Conservation (phyloP, 2,888 invertebrate species). For the Lomographa bimaculata region DNA sequence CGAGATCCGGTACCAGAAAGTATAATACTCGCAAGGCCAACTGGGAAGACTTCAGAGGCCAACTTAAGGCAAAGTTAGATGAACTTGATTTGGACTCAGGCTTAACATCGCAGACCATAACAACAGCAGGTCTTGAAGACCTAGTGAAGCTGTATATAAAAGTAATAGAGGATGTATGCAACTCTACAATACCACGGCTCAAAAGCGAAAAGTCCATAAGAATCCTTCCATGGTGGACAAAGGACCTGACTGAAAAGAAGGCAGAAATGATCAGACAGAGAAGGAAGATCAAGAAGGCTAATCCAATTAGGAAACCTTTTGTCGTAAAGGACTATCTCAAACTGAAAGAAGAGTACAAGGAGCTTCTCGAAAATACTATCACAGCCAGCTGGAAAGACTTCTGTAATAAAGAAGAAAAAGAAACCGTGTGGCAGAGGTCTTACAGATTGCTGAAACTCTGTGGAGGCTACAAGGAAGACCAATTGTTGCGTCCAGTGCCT, state of each 20-base stretch:
- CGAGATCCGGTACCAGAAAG: too few species aligned
- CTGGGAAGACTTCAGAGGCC: too few species aligned
- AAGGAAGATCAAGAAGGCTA: background rate
- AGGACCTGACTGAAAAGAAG: background rate
- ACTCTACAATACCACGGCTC: background rate
- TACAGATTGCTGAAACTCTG: too few species aligned
- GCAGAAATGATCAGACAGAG: background rate
- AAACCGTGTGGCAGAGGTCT: too few species aligned
- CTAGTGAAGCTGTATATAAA: too few species aligned
- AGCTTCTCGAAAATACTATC: background rate
- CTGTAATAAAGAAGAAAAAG: background rate
- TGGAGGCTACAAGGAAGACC: background rate
- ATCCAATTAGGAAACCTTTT: background rate
- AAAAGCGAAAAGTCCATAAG: background rate
- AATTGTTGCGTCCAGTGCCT: background rate
- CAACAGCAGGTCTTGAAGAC: too few species aligned
- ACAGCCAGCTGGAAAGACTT: background rate
- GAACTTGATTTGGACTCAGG: too few species aligned
- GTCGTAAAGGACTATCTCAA: too few species aligned
- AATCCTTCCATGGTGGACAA: background rate
- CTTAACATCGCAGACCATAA: too few species aligned
- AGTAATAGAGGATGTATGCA: background rate
- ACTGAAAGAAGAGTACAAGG: background rate
- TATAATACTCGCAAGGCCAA: too few species aligned
- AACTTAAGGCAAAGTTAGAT: too few species aligned